Conservation (phyloP, 2,113 vertebrate genomes). For the Prunella fulvescens region DNA sequence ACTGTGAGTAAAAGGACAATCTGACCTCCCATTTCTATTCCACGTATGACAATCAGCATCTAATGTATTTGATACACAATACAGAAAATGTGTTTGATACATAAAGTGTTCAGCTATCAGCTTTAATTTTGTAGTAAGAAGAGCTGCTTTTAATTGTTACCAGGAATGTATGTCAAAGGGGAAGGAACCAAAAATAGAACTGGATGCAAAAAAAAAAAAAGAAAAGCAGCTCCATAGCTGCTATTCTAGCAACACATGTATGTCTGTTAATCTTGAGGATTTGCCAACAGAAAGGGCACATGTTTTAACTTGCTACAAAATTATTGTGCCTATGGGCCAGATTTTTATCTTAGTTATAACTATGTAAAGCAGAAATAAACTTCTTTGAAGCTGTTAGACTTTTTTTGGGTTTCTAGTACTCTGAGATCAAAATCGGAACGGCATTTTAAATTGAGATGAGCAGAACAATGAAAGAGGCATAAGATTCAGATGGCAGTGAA, state of each 20-base stretch:
- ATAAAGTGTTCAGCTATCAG: not conserved
- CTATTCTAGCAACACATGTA: not conserved
- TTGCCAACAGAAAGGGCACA: not conserved
- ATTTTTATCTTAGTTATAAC: slow-evolving; percentile 46
- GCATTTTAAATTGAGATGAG: not conserved
- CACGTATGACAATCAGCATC: not conserved
- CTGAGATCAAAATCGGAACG: slow-evolving; percentile 18
- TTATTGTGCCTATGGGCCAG: slow-evolving; percentile 12
- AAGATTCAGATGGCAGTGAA: not conserved
- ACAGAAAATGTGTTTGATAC: not conserved
- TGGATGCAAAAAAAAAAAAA: not conserved
- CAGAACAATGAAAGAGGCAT: slow-evolving; percentile 19
- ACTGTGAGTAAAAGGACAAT: not conserved
- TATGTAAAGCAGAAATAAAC: slow-evolving; percentile 42
- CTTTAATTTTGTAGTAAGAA: not conserved
- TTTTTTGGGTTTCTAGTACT: slow-evolving; percentile 4
- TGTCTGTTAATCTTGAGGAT: not conserved
- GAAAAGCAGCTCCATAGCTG: not conserved
- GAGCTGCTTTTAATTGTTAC: not conserved
- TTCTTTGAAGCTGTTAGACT: slow-evolving; percentile 14
- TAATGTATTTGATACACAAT: not conserved
- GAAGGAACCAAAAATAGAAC: slow-evolving; percentile 43
- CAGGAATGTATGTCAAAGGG: slow-evolving; percentile 60
- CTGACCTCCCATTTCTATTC: not conserved
- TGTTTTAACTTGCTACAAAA: slow-evolving; percentile 44